Conservation (phyloP, 2,113 vertebrate genomes). For the Macaca nemestrina region DNA sequence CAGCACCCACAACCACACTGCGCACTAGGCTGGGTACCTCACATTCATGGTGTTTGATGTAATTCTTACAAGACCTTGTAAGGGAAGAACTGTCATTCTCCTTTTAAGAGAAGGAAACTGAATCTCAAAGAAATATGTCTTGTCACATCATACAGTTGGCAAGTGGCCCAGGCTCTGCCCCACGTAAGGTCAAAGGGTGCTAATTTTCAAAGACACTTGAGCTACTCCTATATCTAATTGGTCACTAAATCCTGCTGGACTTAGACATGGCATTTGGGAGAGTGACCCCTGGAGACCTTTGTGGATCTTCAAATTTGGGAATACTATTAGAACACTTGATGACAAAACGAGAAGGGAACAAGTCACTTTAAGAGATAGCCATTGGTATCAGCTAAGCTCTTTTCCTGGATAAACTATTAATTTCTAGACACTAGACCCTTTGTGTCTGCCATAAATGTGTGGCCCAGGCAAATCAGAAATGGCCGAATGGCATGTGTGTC, state of each 20-base stretch:
- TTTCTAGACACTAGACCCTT: neutral
- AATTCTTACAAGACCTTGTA: neutral
- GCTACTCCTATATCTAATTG: neutral
- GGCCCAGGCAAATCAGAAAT: neutral
- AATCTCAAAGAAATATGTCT: slow-evolving; percentile 1
- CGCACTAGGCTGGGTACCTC: neutral
- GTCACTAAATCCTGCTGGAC: neutral
- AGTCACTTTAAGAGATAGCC: neutral
- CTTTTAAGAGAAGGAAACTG: neutral
- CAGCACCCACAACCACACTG: neutral
- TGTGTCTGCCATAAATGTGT: neutral
- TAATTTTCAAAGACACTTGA: neutral
- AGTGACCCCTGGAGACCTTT: neutral
- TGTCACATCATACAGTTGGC: neutral
- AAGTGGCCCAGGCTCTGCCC: neutral
- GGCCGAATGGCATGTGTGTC: neutral
- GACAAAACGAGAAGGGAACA: neutral
- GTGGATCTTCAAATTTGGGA: neutral
- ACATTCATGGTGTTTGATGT: neutral
- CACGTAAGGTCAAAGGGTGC: neutral
- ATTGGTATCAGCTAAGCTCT: neutral
- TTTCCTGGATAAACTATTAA: neutral
- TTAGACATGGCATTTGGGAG: neutral
- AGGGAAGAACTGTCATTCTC: slow-evolving; percentile 9
- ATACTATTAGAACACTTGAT: neutral